Percentiles rank a stretch among this genome's conserved stretches.
phyloP scores from a whole-genome alignment of 2,113 vertebrate genomes.

The Myiozetetes cayanensis region DNA sequence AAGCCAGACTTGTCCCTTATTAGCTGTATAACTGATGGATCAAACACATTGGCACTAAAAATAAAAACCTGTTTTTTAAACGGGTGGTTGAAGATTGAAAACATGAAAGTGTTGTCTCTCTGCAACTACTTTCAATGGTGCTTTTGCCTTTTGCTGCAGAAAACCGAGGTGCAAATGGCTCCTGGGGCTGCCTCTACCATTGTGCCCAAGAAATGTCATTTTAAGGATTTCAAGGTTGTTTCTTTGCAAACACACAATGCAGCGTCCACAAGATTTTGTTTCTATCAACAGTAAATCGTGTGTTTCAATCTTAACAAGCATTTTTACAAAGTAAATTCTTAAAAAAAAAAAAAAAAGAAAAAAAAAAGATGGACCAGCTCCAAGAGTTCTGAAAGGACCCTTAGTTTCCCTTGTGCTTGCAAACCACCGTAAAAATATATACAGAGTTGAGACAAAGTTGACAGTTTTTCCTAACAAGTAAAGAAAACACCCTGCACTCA shows the following conservation, averaged over 20 bases:
- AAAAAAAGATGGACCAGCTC: conserved; percentile 12
- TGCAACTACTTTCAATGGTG: neutral
- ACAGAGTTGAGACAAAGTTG: conserved; percentile 42
- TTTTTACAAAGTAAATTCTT: conserved; percentile 20
- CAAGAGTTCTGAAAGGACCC: conserved; percentile 44
- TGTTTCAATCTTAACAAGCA: neutral
- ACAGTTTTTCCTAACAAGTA: conserved; percentile 38
- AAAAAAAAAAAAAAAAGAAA: neutral
- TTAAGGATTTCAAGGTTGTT: neutral
- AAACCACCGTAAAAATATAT: conserved; percentile 45
- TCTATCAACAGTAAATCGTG: neutral
- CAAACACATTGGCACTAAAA: neutral
- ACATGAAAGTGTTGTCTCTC: neutral
- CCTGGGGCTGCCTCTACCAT: neutral
- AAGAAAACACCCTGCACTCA: conserved; percentile 4
- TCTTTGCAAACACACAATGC: neutral
- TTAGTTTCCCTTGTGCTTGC: conserved; percentile 13
- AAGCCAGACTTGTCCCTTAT: neutral
- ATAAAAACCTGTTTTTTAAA: neutral
- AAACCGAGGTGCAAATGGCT: neutral
- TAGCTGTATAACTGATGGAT: neutral
- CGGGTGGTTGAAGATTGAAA: neutral
- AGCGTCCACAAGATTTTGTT: neutral
- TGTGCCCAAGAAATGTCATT: neutral
- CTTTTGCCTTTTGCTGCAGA: neutral